Conservation (phyloP, 2,797 vertebrate genomes). For the Petrocephalus sullivani region DNA sequence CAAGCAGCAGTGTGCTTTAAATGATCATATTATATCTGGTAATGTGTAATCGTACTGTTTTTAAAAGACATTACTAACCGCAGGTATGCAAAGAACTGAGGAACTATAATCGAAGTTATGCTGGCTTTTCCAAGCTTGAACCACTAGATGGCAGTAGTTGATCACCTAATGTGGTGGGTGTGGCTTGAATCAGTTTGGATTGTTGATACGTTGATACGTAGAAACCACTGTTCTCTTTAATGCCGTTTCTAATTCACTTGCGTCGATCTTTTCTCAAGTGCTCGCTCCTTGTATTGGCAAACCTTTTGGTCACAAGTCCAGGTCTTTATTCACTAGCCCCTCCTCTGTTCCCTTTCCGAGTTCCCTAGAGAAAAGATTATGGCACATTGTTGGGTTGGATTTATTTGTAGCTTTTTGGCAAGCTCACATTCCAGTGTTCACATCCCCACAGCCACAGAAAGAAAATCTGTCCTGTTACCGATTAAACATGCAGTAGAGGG, state of each 20-base stretch:
- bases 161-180: background rate
- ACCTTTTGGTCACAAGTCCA: background rate
- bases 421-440: background rate
- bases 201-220: background rate
- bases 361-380: background rate
- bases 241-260: background rate
- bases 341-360: background rate
- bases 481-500: background rate
- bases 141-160: slow-evolving; percentile 21
- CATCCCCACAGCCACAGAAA: background rate
- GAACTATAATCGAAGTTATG: background rate
- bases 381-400: background rate
- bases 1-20: background rate
- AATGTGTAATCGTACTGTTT: background rate
- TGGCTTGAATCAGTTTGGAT: background rate
- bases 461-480: background rate
- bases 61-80: background rate
- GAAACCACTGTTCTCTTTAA: background rate
- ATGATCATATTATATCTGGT: background rate
- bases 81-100: background rate
- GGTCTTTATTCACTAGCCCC: background rate
- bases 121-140: background rate
- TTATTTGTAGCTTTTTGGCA: slow-evolving; percentile 3
- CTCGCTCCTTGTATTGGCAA: background rate
- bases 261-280: background rate